Evolutionary conservation across 2,888 invertebrate species (phyloP), one percentile per base, ranked within the genome.

Genomic region (Leucophora obtusa): DNA sequence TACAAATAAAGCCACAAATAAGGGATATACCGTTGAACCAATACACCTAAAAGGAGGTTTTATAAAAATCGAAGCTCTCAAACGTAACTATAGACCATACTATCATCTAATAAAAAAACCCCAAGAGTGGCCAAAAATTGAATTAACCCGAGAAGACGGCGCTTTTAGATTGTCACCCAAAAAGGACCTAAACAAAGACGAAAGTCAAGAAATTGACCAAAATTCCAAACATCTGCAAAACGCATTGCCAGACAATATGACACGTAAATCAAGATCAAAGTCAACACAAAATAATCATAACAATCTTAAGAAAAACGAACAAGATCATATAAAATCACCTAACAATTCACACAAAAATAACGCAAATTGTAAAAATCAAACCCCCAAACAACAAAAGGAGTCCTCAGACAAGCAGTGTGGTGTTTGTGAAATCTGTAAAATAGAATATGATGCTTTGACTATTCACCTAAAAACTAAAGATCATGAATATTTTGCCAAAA

Each of bases 381-480:
- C 81, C 11, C 70, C 70, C 0, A 76, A 77, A 51, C 84, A 87
- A 18, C 68, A 76, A 3, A 87, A 88, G 69, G 88, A 89, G 47
- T 85, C 89, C 0, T 88, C 86, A 35, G 89, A 90, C 3, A 90
- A 90, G 58, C 90, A 91, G 82, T 92, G 92, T 54, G 96, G 96
- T 17, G 95, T 94, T 87, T 96, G 95, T 91, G 95, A 96, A 91
- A 94, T 96, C 89, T 96, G 96, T 89, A 94, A 94, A 87, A 91
- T 93, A 62, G 94, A 95, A 85, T 96, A 95, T 89, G 92, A 92
- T 77, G 94, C 93, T 86, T 91, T 95, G 14, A 92, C 93, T 15
- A 92, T 94, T 82, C 96, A 96, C 87, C 91, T 95, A 18, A 93
- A 94, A 83, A 94, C 94, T 35, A 94, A 94, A 84, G 93, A 94